Evolutionary conservation across 2,797 vertebrate species (phyloP), one percentile per base, ranked within the genome.

Genomic region (Geotrypetes seraphini): DNA sequence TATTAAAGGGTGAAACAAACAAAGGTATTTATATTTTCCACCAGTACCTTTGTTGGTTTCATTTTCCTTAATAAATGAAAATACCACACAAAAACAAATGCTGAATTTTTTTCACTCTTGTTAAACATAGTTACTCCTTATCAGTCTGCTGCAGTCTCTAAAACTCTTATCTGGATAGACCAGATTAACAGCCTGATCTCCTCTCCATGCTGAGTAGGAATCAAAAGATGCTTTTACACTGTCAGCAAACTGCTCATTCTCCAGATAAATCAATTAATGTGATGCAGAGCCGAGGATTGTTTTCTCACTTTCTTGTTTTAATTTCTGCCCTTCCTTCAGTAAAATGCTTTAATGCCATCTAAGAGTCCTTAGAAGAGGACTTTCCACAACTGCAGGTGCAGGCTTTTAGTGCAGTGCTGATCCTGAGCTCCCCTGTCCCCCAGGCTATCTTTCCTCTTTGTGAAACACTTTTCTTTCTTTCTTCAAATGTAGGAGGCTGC

Each of bases 251-350:
- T 60, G 75, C 50, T 78, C 69, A 80, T 78, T 79, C 69, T 73
- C 84, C 68, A 82, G 81, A 84, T 77, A 87, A 89, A 84, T 87
- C 83, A 88, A 89, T 86, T 85, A 88, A 89, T 74, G 72, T 71
- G 79, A 78, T 75, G 83, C 74, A 85, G 82, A 82, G 38, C 63
- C 21, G 36, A 33, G 32, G 30, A 44, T 36, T 43, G 44, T 23
- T 15, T 33, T 42, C 31, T 11, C 43, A 30, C 22, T 33, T 26
- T 33, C 29, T 72, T 71, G 63, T 49, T 55, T 57, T 16, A 25
- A 25, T 34, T 25, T 22, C 40, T 44, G 33, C 39, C 47, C 28
- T 42, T 50, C 41, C 66, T 66, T 65, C 58, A 48, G 54, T 77
- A 80, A 78, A 73, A 60, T 45, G 48, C 24, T 73, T 67, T 78